Base-by-base conservation (phyloP, 1,140 invertebrate genomes). In the Apis florea region DNA sequence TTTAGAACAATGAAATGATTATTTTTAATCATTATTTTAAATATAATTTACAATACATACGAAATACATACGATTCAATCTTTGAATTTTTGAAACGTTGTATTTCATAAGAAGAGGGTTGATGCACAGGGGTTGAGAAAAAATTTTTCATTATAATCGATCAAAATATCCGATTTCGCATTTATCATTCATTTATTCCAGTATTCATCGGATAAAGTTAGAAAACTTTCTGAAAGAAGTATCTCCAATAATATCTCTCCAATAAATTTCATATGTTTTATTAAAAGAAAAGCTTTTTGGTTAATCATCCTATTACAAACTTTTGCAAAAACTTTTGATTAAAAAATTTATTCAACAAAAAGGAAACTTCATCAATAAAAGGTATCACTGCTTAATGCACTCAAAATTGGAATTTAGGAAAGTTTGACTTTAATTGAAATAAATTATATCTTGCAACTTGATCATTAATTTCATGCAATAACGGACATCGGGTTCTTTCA, bases 351-450 rank as follows among this genome's bases (percentile, higher is more conserved):
- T 51, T 19, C 19, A 26, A 11, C 40, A n/a, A 26, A 49, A 17
- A 13, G 6, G 1, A 53, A 15, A n/a, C 6, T 19, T 40, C 31
- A 40, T 40, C 31, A 6, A 40, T 5, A 40, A 40, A 40, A 40
- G 31, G 5, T 40, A 40, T 40, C 5, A 40, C 71, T 71, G 71
- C 9, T 79, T 68, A 21, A n/a, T 21, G 4, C 13, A 15, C 19
- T 31, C 54, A 11, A 40, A 15, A 19, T 59, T 26, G 3, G 17
- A 12, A 17, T 15, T 26, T 53, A 1, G 0, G 0, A 59, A 54
- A 79, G 49, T 47, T 63, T 26, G 10, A n/a, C 19, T 79, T 40
- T 63, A 63, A 72, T 71, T 63, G 67, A 53, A 40, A 79, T 19
- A 24, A 79, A 79, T 71, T 71, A 21, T 26, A 63, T 4, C 53